Evolutionary conservation across 92 coral and sea anemone species (phyloP).

Genomic region (Porites cylindrica): DNA sequence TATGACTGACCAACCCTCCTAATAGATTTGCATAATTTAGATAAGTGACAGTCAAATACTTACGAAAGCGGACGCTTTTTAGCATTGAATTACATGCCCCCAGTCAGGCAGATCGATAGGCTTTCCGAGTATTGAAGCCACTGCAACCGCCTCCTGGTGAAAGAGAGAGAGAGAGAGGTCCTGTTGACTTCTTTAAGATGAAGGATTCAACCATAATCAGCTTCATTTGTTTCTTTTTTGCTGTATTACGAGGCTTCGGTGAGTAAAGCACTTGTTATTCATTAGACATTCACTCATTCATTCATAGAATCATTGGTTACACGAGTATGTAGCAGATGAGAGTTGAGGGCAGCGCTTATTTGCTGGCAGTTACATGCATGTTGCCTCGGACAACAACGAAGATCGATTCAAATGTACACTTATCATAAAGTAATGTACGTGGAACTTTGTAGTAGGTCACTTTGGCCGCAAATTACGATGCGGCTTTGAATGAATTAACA

Average conservation of each 20-base stretch:
- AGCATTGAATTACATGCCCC: no score
- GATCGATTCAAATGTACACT: neutral
- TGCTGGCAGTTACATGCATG: neutral
- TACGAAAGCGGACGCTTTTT: no score
- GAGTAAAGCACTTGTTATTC: neutral
- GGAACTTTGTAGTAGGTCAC: neutral
- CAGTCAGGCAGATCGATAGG: neutral
- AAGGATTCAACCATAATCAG: neutral
- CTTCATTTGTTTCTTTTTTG: neutral
- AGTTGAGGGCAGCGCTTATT: neutral
- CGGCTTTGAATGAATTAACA: neutral
- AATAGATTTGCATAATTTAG: no score
- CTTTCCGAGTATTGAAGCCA: no score
- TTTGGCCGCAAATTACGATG: neutral
- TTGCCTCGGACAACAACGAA: neutral
- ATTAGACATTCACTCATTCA: neutral
- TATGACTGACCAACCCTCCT: no score
- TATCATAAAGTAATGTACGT: neutral
- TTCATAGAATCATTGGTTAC: neutral
- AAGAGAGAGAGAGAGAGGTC: no score
- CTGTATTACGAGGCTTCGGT: slow-evolving; percentile 8
- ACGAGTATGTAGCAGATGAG: neutral
- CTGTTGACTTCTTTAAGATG: neutral
- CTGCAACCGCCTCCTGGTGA: no score
- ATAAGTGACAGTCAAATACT: no score